A percentile compares a stretch with the other conserved stretches of the same genome.
Conservation (phyloP, 2,888 invertebrate genomes). For the Palloptera scutellata region DNA sequence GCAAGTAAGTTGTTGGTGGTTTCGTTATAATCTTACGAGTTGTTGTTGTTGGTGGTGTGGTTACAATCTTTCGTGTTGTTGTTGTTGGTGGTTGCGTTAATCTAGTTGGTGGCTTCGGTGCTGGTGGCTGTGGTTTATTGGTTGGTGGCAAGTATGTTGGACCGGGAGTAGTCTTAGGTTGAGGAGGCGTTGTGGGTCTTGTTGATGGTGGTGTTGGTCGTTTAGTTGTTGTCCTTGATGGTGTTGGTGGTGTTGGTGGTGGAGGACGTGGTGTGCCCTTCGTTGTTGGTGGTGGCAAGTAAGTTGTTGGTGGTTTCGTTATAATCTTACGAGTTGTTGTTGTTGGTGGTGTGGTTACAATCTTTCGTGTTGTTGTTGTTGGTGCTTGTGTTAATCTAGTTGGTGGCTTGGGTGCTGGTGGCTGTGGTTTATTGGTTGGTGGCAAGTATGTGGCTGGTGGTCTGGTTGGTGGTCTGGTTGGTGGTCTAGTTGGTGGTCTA, state of each 20-base stretch:
- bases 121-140: conserved; percentile 45
- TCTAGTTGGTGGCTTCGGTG: conserved; percentile 25
- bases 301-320: conserved; percentile 39
- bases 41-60: conserved; percentile 31
- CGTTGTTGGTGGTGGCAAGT: conserved; percentile 17
- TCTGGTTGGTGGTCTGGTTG: conserved; percentile 38
- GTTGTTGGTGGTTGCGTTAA: conserved; percentile 11
- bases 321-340: conserved; percentile 37
- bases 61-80: conserved; percentile 37
- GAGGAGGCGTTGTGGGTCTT: conserved; percentile 30
- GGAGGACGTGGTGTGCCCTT: conserved; percentile 26
- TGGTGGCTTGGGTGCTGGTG: conserved; percentile 41
- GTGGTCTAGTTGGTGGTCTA: conserved; percentile 35
- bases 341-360: conserved; percentile 31
- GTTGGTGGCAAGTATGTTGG: conserved; percentile 43
- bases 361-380: conserved; percentile 34
- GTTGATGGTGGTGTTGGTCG: conserved; percentile 20
- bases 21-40: conserved; percentile 37
- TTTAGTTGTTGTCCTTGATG: not conserved
- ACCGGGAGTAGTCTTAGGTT: conserved; percentile 34
- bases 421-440: conserved; percentile 41
- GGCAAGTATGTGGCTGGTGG: conserved; percentile 38
- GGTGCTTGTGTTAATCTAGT: conserved; percentile 24
- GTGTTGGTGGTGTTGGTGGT: conserved; percentile 31
- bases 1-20: conserved; percentile 32